Base-by-base conservation (phyloP, 2,113 vertebrate genomes). In the Lepus europaeus region DNA sequence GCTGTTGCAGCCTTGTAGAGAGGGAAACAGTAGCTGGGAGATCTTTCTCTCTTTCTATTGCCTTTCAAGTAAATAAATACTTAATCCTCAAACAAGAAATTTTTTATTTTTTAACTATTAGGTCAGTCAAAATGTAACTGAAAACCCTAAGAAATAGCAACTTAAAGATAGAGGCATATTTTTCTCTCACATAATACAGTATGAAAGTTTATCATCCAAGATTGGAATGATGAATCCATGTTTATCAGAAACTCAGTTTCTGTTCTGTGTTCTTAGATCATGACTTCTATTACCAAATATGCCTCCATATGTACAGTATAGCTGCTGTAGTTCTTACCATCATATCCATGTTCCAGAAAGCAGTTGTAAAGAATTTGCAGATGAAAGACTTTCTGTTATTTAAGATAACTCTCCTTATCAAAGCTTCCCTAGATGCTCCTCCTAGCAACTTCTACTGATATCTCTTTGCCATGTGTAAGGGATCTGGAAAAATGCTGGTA, bases 81-180 rank as follows among this genome's bases (percentile, higher is more conserved):
- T 56, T 59, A 45, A 45, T 45, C 45, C 45, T 45, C 45, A 45
- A 45, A 45, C 45, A 45, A 45, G 6, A 45, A 45, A 45, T 45
- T 45, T 45, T 45, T 45, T 45, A 45, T 45, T 45, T 45, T 45
- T 77, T 66, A 72, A n/a, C 16, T 59, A 77, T 64, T 87, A 87
- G 36, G 27, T 76, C 82, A 70, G 27, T 80, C 25, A 51, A 68
- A 27, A 4, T 77, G 33, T 59, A 61, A 45, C 22, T 87, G 53
- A 92, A 80, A 96, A 92, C 25, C 20, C 27, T 59, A 85, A 70
- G 76, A 29, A 70, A 61, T 76, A 94, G 22, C 2, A 61, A 13
- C 27, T 77, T 87, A 91, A 90, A 77, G 14, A 70, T 25, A 49
- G 36, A 90, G 5, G 13, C 27, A 9, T 53, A 79, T 51, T 61